A percentile compares a stretch with the other conserved stretches of the same genome.
Evolutionary conservation across 2,113 vertebrate species (phyloP).

Genomic region (Gulo gulo): DNA sequence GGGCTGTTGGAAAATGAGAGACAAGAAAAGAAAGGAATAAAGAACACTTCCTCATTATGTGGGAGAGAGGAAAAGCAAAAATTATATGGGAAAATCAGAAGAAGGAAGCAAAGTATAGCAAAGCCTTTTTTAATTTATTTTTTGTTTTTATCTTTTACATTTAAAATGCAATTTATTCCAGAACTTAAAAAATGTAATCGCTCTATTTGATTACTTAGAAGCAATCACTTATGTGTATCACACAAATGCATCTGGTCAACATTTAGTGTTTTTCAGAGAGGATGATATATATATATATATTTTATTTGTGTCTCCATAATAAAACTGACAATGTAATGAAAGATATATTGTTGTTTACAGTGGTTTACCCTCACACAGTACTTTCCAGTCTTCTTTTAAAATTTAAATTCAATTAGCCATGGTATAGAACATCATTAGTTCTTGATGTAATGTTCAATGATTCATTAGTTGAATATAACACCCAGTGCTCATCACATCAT

Average conservation of each 20-base stretch:
- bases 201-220: background rate
- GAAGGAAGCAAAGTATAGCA: background rate
- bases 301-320: slow-evolving; percentile 36
- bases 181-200: background rate
- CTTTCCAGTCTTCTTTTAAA: background rate
- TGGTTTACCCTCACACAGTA: background rate
- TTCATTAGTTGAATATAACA: too few species aligned
- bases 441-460: too few species aligned
- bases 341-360: background rate
- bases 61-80: background rate
- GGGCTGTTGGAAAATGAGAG: background rate
- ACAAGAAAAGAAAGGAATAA: background rate
- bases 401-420: too few species aligned
- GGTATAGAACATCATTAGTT: too few species aligned
- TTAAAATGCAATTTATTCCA: slow-evolving; percentile 49
- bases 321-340: slow-evolving; percentile 41
- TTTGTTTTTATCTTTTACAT: background rate
- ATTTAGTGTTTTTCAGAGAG: slow-evolving; percentile 20
- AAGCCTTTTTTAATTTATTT: too few species aligned
- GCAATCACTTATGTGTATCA: background rate
- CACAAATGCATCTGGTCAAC: background rate
- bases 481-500: too few species aligned
- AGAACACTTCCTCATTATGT: background rate
- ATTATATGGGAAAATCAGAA: background rate
- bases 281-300: background rate